Evolutionary conservation across 2,113 vertebrate species (phyloP).

Genomic region (Centropus bengalensis): DNA sequence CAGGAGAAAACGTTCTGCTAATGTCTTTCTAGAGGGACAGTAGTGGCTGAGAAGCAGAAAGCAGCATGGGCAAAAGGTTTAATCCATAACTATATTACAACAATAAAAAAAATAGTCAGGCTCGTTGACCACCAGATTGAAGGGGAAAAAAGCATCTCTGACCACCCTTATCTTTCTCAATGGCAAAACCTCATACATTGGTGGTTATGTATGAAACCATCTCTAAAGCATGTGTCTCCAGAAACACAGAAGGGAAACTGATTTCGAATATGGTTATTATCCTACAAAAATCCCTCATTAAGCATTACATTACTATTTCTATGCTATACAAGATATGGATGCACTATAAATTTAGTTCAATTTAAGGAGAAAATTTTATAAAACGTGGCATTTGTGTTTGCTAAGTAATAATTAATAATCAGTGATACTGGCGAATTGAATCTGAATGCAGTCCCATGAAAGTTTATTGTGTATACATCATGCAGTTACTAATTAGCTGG

Average conservation of each 20-base stretch:
- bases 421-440: neutral
- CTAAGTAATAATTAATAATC: conserved; percentile 40
- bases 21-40: neutral
- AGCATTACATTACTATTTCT: neutral
- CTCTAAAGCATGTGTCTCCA: neutral
- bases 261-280: neutral
- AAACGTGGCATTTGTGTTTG: neutral
- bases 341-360: neutral
- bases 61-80: neutral
- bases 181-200: neutral
- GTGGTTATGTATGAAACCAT: neutral
- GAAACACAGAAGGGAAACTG: neutral
- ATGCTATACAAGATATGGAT: neutral
- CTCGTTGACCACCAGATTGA: neutral
- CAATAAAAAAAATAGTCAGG: neutral
- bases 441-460: neutral
- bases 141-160: neutral
- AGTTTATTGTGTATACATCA: neutral
- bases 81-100: neutral
- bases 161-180: neutral
- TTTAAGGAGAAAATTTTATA: neutral
- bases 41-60: neutral
- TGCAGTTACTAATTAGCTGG: conserved; percentile 4
- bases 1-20: neutral
- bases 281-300: neutral